Percentiles rank a stretch among this genome's conserved stretches.
Conservation (phyloP, 2,797 vertebrate species). For the Tokudaia tokunoshimensis region DNA sequence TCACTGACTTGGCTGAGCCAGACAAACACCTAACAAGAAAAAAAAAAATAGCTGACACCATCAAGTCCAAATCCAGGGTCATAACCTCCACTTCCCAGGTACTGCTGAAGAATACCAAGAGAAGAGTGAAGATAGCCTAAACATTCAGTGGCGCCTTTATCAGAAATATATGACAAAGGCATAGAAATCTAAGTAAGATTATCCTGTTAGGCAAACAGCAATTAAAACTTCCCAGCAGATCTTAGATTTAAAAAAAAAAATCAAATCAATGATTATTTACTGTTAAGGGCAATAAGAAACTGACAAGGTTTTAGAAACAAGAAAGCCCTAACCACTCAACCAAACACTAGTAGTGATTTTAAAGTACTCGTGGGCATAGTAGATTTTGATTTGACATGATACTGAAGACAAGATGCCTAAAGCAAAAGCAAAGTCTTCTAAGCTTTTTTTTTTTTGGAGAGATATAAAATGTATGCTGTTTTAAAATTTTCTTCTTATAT, state of each 20-base stretch:
- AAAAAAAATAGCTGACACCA: background rate
- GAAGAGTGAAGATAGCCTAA: background rate
- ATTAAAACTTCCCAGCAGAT: background rate
- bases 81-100: background rate
- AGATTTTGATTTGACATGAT: background rate
- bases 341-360: background rate
- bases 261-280: background rate
- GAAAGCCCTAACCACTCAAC: background rate
- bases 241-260: background rate
- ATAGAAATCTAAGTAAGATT: background rate
- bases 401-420: constrained; percentile 12
- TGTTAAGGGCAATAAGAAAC: background rate
- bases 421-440: background rate
- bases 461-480: constrained; percentile 55
- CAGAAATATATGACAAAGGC: background rate
- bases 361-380: background rate
- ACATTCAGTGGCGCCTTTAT: background rate
- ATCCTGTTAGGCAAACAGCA: background rate
- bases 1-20: background rate
- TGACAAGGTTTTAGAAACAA: constrained; percentile 38
- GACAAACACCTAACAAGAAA: background rate
- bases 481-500: constrained; percentile 56
- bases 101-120: background rate
- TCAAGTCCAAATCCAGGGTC: background rate
- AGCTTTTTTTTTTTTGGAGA: background rate